Base-by-base conservation (phyloP, 1,140 invertebrate genomes). In the Micrasema minimum region DNA sequence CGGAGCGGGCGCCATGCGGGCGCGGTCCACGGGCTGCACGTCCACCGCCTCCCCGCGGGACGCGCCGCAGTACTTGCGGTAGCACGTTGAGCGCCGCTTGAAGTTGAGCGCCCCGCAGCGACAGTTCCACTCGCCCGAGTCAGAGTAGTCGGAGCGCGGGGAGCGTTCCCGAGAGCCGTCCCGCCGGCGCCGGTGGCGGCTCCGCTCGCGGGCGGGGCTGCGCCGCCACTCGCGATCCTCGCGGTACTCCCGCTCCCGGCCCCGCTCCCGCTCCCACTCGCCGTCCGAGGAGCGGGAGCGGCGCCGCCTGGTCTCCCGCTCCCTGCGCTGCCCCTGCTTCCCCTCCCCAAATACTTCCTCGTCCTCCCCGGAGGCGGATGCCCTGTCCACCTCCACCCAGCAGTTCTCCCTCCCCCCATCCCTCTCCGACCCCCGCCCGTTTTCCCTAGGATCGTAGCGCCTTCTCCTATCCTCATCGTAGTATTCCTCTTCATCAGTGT, bases 101-200 rank as follows among this genome's bases (percentile, higher is more conserved):
- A 84, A 85, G 64, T 85, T 85, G 55, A 83, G 81, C 1, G 81
- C 79, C 5, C 83, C 83, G 77, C 83, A 85, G 51, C 81, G 81
- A 71, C 83, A 84, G 38, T 83, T 80, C 83, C 83, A 85, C 71
- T 85, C 83, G 6, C 43, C 67, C 9, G 20, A 14, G 10, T 46
- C 80, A 78, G n/a, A 79, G 31, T 51, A 38, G 66, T 48, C 16
- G 12, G 35, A 16, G 1, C 20, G 50, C 18, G 51, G 14, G 71
- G 74, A 35, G 57, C 35, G 12, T 14, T 71, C 70, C 37, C 62
- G 9, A 20, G 77, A 75, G 12, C 75, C 74, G 41, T 79, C 78
- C 16, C 78, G 77, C 26, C 75, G 74, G 10, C 66, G 23, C 31
- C 78, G 76, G 5, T 77, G 78, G 12, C 78, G 78, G n/a, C n/a